Base-by-base conservation (phyloP, 2,797 vertebrate genomes). In the Phaenicophaeus curvirostris region DNA sequence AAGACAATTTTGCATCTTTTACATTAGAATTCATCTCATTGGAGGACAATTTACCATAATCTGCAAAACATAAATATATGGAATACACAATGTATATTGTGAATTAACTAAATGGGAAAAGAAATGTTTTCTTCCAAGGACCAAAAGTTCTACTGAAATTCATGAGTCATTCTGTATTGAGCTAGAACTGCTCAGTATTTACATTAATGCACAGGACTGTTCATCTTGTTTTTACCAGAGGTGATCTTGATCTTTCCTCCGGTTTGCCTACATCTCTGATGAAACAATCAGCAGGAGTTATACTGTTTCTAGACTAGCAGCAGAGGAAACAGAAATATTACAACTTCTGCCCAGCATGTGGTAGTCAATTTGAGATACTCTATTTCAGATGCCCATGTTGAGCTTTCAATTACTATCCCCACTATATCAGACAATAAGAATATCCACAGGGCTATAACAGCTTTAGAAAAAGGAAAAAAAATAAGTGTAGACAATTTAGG, bases 251-350 rank as follows among this genome's bases (percentile, higher is more conserved):
- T 97, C 75, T 94, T 96, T 91, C 48, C 57, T 93, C 89, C 76
- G 83, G 85, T 97, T 96, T 97, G 89, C 96, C 95, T 90, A 93
- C 58, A 91, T 90, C 41, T 96, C 86, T 96, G 93, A 90, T 93
- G 97, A 96, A 77, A 97, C 50, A 95, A 61, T 28, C 96, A 97
- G 91, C 94, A 97, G 95, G 95, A 95, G 88, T 69, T 91, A 87
- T 91, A 91, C 78, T 96, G 69, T 97, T 96, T 97, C 89, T 96
- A 94, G 59, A 94, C 46, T 97, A 97, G 96, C 74, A 94, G 61
- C 75, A 94, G 82, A 93, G 48, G 77, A 97, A 97, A 96, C 75
- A 94, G 86, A 96, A 97, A 96, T 96, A 96, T 85, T 92, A 88
- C 62, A 97, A 94, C 50, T 31, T 55, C 58, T 96, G 27, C 93